phyloP scores from a whole-genome alignment of 2,888 invertebrate species.

The Nesidiocoris tenuis region DNA sequence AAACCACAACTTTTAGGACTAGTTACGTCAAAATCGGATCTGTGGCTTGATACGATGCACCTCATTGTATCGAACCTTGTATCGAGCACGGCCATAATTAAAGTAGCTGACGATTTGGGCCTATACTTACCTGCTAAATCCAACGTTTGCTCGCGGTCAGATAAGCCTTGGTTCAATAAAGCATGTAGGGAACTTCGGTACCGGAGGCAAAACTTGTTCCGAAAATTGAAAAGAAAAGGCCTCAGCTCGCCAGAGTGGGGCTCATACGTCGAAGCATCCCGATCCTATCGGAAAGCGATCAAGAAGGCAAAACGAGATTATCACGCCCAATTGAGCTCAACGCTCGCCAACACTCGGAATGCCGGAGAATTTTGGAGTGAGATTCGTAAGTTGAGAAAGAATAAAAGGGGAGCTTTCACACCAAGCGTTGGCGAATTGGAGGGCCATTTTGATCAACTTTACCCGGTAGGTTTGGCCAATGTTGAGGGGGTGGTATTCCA shows the following conservation, averaged over 20 bases:
- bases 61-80: not conserved
- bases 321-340: not conserved
- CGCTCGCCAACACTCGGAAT: not conserved
- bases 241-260: not conserved
- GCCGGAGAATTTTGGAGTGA: not conserved
- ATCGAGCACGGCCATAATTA: not conserved
- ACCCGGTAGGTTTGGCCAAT: too few relatives aligned
- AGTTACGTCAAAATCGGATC: not conserved
- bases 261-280: not conserved
- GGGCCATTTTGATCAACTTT: too few relatives aligned
- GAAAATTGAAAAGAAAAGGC: constrained; percentile 5
- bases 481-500: too few relatives aligned
- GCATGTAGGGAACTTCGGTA: not conserved
- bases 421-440: too few relatives aligned
- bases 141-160: too few relatives aligned
- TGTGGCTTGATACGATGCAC: too few relatives aligned
- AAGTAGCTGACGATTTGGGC: not conserved
- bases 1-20: too few relatives aligned
- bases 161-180: constrained; percentile 6
- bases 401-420: too few relatives aligned
- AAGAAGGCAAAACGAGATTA: not conserved
- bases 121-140: constrained; percentile 2
- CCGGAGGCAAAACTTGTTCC: not conserved
- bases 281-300: not conserved
- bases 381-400: not conserved